phyloP scores from a whole-genome alignment of 2,113 vertebrate genomes.

The Gallinago media region DNA sequence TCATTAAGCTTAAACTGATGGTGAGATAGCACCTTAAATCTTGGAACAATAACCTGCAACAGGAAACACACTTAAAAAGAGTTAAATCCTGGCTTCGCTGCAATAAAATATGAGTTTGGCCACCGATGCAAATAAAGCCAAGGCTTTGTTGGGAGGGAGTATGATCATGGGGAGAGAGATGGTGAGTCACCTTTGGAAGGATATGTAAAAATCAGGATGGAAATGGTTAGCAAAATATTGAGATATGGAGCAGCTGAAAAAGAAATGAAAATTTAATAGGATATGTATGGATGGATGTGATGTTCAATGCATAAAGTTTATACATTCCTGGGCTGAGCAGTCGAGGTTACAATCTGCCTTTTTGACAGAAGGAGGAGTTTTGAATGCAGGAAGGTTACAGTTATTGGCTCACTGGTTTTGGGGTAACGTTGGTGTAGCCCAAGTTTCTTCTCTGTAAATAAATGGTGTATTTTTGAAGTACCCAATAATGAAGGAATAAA shows the following conservation, averaged over 20 bases:
- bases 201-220: neutral
- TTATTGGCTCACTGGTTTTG: neutral
- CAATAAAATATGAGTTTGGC: neutral
- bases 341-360: neutral
- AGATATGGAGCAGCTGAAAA: neutral
- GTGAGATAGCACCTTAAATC: neutral
- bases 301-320: neutral
- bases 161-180: neutral
- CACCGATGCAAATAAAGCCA: neutral
- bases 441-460: neutral
- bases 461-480: neutral
- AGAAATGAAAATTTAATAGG: neutral
- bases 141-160: neutral
- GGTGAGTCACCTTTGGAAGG: slow-evolving; percentile 1
- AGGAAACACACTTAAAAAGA: neutral
- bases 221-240: neutral
- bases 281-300: neutral
- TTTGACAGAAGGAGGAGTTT: neutral
- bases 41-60: neutral
- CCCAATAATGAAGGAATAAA: neutral
- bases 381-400: neutral
- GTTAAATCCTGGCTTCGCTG: neutral
- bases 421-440: neutral
- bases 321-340: neutral
- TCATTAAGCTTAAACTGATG: neutral